Percentiles rank a stretch among this genome's conserved stretches.
Conservation (phyloP, 2,113 vertebrate species). For the Furnarius figulus region DNA sequence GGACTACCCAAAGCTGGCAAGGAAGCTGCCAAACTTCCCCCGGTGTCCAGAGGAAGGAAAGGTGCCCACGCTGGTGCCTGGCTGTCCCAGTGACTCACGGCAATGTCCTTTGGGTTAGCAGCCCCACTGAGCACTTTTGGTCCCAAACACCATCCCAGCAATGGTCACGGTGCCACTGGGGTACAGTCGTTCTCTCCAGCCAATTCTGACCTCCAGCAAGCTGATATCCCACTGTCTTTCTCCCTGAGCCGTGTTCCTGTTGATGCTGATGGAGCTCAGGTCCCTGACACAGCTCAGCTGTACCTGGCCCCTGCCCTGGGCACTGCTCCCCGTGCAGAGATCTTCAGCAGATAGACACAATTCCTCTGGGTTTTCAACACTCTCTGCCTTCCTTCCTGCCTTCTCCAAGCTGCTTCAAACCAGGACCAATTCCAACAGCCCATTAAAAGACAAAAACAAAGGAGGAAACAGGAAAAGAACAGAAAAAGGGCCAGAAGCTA, state of each 20-base stretch:
- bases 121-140: background rate
- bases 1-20: background rate
- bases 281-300: rapidly evolving
- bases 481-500: conserved; percentile 2
- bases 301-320: background rate
- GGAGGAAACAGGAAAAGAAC: background rate
- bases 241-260: rapidly evolving
- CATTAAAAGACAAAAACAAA: background rate
- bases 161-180: background rate
- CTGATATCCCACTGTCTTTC: background rate
- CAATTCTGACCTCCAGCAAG: rapidly evolving
- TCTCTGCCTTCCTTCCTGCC: conserved; percentile 24
- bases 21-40: background rate
- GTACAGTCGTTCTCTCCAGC: background rate
- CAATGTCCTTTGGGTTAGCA: background rate
- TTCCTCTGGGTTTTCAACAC: background rate
- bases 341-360: background rate
- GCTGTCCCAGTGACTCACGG: rapidly evolving
- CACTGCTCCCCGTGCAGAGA: background rate
- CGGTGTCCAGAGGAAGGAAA: rapidly evolving
- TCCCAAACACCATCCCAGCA: background rate
- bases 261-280: background rate
- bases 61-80: background rate
- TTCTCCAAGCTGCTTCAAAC: background rate
- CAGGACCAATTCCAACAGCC: background rate